Conservation (phyloP, 2,888 invertebrate species). For the Drosophila robusta region DNA sequence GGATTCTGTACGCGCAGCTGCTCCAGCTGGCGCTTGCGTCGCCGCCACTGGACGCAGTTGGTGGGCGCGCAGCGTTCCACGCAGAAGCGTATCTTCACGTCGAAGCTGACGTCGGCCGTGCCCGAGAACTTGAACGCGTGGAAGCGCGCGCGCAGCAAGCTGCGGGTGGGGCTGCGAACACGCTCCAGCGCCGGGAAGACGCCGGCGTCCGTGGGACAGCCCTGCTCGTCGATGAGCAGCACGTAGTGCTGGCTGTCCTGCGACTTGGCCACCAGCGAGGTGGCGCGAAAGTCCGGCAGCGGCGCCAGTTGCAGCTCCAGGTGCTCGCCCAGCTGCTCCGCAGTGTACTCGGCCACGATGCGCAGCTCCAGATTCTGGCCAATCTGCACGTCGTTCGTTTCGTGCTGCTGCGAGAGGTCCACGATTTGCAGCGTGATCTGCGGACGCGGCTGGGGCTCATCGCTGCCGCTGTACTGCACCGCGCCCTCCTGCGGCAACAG, state of each 20-base stretch:
- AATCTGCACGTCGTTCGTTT: slow-evolving; percentile 88
- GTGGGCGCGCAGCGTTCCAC: slow-evolving; percentile 88
- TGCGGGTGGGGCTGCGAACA: slow-evolving; percentile 77
- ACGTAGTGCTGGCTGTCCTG: slow-evolving; percentile 90
- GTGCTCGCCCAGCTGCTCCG: slow-evolving; percentile 60
- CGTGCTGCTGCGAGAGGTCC: slow-evolving; percentile 86
- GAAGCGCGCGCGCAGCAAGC: slow-evolving; percentile 88
- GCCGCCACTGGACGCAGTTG: slow-evolving; percentile 83
- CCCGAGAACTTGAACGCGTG: slow-evolving; percentile 95
- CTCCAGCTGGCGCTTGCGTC: slow-evolving; percentile 53
- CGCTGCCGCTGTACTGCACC: slow-evolving; percentile 76
- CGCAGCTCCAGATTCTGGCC: slow-evolving; percentile 89
- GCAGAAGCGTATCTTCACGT: slow-evolving; percentile 93
- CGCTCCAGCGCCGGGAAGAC: slow-evolving; percentile 86
- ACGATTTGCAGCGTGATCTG: slow-evolving; percentile 86
- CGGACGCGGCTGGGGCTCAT: slow-evolving; percentile 36
- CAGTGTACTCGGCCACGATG: slow-evolving; percentile 86
- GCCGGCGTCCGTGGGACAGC: slow-evolving; percentile 91
- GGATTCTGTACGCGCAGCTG: slow-evolving; percentile 80
- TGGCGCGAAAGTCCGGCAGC: slow-evolving; percentile 90
- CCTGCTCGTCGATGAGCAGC: slow-evolving; percentile 89
- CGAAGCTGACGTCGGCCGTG: slow-evolving; percentile 92
- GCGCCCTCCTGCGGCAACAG: slow-evolving; percentile 85
- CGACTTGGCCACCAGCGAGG: slow-evolving; percentile 92
- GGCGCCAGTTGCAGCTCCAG: slow-evolving; percentile 83